Percentiles rank a stretch among this genome's conserved stretches.
Conservation (phyloP, 2,888 invertebrate genomes). For the Aromia moschata region DNA sequence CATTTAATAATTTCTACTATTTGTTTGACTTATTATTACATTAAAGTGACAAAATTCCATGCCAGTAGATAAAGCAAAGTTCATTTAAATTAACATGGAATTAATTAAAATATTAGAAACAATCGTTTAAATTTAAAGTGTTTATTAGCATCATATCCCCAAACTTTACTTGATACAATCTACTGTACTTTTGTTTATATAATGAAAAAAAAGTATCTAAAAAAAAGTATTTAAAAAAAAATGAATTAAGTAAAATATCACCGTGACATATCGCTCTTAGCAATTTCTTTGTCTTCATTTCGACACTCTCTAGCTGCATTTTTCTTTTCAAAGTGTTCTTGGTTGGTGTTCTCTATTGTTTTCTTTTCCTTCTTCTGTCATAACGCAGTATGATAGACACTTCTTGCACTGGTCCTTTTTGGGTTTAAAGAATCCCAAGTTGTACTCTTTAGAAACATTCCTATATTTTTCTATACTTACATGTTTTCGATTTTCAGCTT, state of each 20-base stretch:
- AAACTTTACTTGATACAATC: no score
- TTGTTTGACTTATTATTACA: no score
- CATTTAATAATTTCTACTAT: no score
- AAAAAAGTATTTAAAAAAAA: no score
- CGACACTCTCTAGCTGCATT: constrained; percentile 17
- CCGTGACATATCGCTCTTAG: background rate
- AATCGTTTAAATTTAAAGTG: no score
- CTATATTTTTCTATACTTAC: constrained; percentile 34
- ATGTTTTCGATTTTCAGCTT: constrained; percentile 19
- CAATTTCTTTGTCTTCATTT: constrained; percentile 11
- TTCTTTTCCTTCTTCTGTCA: constrained; percentile 13
- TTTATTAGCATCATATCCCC: no score
- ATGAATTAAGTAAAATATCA: background rate
- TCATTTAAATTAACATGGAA: no score
- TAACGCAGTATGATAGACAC: constrained; percentile 13
- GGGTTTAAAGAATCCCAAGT: constrained; percentile 4
- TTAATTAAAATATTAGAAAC: no score
- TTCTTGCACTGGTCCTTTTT: constrained; percentile 9
- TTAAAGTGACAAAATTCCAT: no score
- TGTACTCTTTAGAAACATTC: constrained; percentile 5
- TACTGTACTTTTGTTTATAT: no score
- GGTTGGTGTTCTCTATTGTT: constrained; percentile 6
- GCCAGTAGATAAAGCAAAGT: no score
- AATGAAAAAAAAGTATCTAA: no score
- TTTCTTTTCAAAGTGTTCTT: constrained; percentile 7